These are phyloP conservation scores for Cairina moschata DNA, from an alignment of 2,113 vertebrate species.

Conservation along the genomic window DNA sequence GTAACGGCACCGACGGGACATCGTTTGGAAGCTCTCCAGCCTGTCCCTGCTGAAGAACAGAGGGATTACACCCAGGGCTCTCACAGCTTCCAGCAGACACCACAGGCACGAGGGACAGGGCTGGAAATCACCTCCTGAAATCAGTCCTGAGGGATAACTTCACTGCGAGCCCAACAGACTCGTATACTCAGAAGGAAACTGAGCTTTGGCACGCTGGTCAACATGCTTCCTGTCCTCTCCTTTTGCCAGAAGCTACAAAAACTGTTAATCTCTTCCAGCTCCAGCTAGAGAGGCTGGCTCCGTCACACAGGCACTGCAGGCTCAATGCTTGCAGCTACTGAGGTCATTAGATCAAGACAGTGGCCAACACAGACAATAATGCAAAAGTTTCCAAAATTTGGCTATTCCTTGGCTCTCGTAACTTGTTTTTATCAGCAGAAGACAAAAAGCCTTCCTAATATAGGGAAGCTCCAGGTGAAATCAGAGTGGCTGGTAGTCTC, in stretches of 20 bases:
- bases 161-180: neutral
- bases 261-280: neutral
- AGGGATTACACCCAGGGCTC: neutral
- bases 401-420: neutral
- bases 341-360: neutral
- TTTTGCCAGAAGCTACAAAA: slow-evolving; percentile 8
- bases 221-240: neutral
- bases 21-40: neutral
- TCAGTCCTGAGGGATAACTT: neutral
- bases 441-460: neutral
- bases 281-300: neutral
- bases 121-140: neutral
- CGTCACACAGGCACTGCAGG: neutral
- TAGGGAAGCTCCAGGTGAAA: neutral
- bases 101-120: neutral
- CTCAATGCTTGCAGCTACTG: neutral
- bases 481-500: neutral
- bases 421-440: neutral
- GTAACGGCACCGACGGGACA: neutral
- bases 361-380: accelerated
- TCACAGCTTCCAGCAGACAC: neutral
- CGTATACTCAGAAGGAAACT: neutral
- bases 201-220: neutral
- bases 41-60: neutral
- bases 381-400: neutral